Conservation (phyloP, 1,140 invertebrate species). For the Meteorus sp. region DNA sequence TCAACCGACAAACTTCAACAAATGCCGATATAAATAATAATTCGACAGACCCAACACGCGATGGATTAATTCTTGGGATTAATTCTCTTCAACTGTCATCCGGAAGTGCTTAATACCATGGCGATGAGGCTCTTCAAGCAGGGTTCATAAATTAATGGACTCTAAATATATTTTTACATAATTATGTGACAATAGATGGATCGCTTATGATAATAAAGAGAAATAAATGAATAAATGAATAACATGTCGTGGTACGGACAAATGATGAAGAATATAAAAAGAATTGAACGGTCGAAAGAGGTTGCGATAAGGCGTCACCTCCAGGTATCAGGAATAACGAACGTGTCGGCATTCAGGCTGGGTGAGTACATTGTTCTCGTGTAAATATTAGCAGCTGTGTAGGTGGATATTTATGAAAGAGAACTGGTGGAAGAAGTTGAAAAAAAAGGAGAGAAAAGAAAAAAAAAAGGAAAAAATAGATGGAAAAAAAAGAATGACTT, state of each 20-base stretch:
- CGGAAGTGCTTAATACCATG: slow-evolving; percentile 18
- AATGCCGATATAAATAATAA: not conserved
- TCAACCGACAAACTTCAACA: no score
- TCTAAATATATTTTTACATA: no score
- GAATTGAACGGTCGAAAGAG: slow-evolving; percentile 39
- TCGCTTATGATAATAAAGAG: not conserved
- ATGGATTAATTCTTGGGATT: slow-evolving; percentile 6
- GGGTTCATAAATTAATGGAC: no score
- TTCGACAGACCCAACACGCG: not conserved
- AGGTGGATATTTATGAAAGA: slow-evolving; percentile 17
- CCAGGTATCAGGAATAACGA: slow-evolving; percentile 40
- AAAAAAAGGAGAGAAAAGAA: slow-evolving; percentile 12
- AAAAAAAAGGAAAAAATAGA: slow-evolving; percentile 21
- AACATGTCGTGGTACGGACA: not conserved
- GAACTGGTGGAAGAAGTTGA: slow-evolving; percentile 1
- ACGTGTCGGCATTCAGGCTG: slow-evolving; percentile 37
- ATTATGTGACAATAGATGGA: no score
- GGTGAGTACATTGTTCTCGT: slow-evolving; percentile 39
- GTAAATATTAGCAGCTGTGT: slow-evolving; percentile 43
- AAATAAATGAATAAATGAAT: not conserved
- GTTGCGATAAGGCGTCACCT: slow-evolving; percentile 46
- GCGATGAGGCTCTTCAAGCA: no score
- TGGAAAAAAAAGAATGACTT: slow-evolving; percentile 24
- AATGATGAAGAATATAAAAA: not conserved
- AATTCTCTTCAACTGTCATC: slow-evolving; percentile 1